These are phyloP conservation scores for Calosoma granatense DNA, from an alignment of 1,140 invertebrate species.

Conservation along the genomic window DNA sequence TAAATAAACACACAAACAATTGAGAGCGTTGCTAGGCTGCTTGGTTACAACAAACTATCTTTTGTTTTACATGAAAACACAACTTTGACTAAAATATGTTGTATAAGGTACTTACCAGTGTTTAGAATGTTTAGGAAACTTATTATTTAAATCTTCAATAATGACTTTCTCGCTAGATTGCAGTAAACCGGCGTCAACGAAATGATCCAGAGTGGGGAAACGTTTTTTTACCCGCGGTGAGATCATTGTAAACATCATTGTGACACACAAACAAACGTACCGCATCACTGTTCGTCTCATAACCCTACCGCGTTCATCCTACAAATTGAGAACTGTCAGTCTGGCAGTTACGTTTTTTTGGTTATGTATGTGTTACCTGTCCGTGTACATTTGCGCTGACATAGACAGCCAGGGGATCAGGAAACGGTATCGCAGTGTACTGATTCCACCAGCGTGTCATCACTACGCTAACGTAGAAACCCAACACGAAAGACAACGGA, in stretches of 20 bases:
- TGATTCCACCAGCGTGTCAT: slow-evolving; percentile 91
- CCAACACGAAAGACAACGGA: slow-evolving; percentile 76
- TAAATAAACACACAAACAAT: neutral
- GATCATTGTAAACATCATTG: slow-evolving; percentile 57
- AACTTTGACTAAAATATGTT: no score
- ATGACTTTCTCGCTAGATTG: slow-evolving; percentile 60
- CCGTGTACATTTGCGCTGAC: slow-evolving; percentile 64
- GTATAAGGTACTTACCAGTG: slow-evolving; percentile 66
- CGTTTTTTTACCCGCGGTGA: slow-evolving; percentile 68
- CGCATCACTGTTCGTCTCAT: slow-evolving; percentile 67
- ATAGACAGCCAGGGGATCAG: slow-evolving; percentile 72
- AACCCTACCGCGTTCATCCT: slow-evolving; percentile 64
- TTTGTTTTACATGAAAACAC: neutral
- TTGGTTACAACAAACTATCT: slow-evolving; percentile 8
- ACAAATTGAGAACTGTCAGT: slow-evolving; percentile 13
- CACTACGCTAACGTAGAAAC: slow-evolving; percentile 88
- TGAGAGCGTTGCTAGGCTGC: neutral
- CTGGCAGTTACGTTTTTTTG: slow-evolving; percentile 9
- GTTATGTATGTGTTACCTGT: slow-evolving; percentile 22
- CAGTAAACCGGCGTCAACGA: slow-evolving; percentile 63
- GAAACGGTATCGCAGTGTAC: slow-evolving; percentile 70
- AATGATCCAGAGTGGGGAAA: slow-evolving; percentile 68
- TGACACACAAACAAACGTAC: slow-evolving; percentile 54
- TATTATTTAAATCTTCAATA: slow-evolving; percentile 53
- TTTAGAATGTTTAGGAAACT: slow-evolving; percentile 63